These are phyloP conservation scores for Caracal caracal DNA, from an alignment of 2,113 vertebrate species.

Conservation along the genomic window DNA sequence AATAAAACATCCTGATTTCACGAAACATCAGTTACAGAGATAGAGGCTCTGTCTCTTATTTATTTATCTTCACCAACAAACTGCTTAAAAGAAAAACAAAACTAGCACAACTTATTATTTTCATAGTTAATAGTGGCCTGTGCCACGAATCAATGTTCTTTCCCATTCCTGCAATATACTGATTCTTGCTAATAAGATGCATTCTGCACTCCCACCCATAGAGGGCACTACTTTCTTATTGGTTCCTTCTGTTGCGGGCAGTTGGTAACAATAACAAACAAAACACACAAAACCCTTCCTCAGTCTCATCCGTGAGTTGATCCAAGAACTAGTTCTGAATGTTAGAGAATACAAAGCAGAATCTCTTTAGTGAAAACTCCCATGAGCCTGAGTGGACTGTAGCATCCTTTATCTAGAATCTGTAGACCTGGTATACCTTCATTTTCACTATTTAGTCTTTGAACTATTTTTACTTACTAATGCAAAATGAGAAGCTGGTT, in stretches of 20 bases:
- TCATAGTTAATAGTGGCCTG: neutral
- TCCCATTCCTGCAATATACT: neutral
- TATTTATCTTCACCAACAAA: neutral
- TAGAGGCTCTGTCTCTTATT: neutral
- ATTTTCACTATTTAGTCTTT: neutral
- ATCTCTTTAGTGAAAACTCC: neutral
- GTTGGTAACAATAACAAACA: neutral
- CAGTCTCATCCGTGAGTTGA: neutral
- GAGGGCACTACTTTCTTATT: slow-evolving; percentile 41
- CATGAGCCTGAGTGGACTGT: neutral
- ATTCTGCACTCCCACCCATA: slow-evolving; percentile 14
- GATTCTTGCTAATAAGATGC: neutral
- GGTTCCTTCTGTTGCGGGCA: neutral
- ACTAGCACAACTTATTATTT: neutral
- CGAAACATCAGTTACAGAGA: neutral
- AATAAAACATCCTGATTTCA: neutral
- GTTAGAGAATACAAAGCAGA: neutral
- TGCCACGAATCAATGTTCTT: neutral
- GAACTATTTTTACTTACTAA: slow-evolving; percentile 20
- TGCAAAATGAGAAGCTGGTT: neutral
- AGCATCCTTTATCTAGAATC: neutral
- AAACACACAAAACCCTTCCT: neutral
- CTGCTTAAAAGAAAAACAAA: neutral
- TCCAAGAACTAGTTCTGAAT: neutral
- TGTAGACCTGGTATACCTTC: neutral